These are phyloP conservation scores for Melanostoma scalare DNA, from an alignment of 2,888 invertebrate species.

Conservation along the genomic window DNA sequence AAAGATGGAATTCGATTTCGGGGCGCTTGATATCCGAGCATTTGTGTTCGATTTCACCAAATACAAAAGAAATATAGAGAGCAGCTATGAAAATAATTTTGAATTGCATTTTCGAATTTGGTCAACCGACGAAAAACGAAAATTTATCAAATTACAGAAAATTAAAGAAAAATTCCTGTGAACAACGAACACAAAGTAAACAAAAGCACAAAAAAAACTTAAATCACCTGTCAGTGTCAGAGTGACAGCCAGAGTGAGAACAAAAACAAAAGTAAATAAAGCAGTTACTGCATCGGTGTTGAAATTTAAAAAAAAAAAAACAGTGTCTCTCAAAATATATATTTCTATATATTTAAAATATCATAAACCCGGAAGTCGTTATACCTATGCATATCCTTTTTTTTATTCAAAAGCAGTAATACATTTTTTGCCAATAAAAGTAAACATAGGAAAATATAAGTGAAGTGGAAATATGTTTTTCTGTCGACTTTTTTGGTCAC, in stretches of 20 bases:
- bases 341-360: neutral
- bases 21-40: conserved; percentile 75
- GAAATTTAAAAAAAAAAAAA: neutral
- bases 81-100: conserved; percentile 50
- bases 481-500: no score
- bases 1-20: conserved; percentile 84
- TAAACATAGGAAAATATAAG: no score
- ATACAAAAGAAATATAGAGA: conserved; percentile 62
- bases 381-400: no score
- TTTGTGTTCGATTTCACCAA: conserved; percentile 56
- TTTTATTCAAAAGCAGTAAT: no score
- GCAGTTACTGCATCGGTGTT: conserved; percentile 32
- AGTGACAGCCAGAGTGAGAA: conserved; percentile 54
- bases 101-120: conserved; percentile 58
- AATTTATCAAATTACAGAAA: conserved; percentile 50
- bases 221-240: conserved; percentile 65
- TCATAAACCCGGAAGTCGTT: no score
- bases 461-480: no score
- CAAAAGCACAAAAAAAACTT: conserved; percentile 63
- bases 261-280: conserved; percentile 7
- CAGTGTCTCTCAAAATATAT: conserved; percentile 36
- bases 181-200: conserved; percentile 66
- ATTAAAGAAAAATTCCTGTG: conserved; percentile 47
- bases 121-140: conserved; percentile 24
- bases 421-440: no score